Base-by-base conservation (phyloP, 2,113 vertebrate genomes). In the Spilogale gracilis region DNA sequence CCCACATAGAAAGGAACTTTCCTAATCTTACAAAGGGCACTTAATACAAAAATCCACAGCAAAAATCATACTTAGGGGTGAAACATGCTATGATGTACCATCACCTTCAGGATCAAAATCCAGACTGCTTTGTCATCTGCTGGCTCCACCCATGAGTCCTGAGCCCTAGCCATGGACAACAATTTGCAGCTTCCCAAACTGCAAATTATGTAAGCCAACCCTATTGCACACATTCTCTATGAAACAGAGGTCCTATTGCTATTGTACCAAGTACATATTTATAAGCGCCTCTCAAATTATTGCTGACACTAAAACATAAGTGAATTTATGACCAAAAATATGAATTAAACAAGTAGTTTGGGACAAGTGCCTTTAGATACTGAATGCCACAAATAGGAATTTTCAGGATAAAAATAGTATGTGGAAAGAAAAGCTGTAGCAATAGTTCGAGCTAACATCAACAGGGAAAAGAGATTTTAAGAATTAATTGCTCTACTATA, bases 271-370 rank as follows among this genome's bases (percentile, higher is more conserved):
- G 90, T 54, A 43, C 12, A 1, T 65, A 0, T 0, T 30, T 21
- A 92, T 3, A 20, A 79, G 17, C 4, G 0, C 58, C 52, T 81
- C 81, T 2, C 67, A 94, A 10, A 23, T 95, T 60, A 78, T 71
- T 43, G 23, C 30, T 61, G 38, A 83, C 30, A 79, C 25, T 32
- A 25, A 94, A 25, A 74, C 63, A 83, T 14, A n/a, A 73, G 97
- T 97, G 56, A 89, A 74, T 85, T 82, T 98, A 43, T 95, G 80
- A 65, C 52, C n/a, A 48, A 78, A 30, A 45, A 38, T 71, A 74
- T 78, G 20, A 30, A 18, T 87, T 12, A 74, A 11, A 11, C 20
- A 2, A 13, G 67, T 50, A 65, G 63, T 50, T 81, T 69, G 8
- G 3, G 71, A 67, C 43, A 91, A 94, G 93, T 58, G 12, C n/a